Evolutionary conservation across 1,140 invertebrate genomes (phyloP).

Genomic region (Procambarus clarkii): DNA sequence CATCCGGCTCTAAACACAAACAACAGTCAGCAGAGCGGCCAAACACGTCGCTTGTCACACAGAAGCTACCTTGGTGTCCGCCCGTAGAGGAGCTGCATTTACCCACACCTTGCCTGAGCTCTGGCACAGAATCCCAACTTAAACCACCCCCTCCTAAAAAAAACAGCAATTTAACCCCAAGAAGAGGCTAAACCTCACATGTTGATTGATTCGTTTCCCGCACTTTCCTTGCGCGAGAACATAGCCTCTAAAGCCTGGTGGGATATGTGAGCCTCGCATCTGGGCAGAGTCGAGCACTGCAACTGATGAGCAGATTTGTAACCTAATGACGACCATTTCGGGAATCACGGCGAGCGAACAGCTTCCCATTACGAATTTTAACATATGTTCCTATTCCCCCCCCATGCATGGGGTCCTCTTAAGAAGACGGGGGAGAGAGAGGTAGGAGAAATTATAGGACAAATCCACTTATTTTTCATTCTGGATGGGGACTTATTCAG

Average conservation of each 20-base stretch:
- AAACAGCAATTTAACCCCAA: constrained; percentile 15
- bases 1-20: too few species aligned
- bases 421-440: too few species aligned
- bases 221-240: background rate
- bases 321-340: constrained; percentile 31
- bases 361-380: constrained; percentile 28
- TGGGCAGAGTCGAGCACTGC: background rate
- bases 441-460: background rate
- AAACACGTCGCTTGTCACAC: too few species aligned
- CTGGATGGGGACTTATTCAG: too few species aligned
- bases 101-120: background rate
- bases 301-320: constrained; percentile 39
- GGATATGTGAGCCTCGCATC: background rate
- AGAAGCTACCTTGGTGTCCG: too few species aligned
- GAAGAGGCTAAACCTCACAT: constrained; percentile 1
- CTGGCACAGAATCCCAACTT: constrained; percentile 16
- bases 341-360: constrained; percentile 31
- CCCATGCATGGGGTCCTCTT: background rate
- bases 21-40: too few species aligned
- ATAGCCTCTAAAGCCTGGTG: background rate
- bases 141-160: background rate
- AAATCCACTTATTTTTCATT: too few species aligned
- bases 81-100: too few species aligned
- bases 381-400: background rate
- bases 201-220: constrained; percentile 6